Conservation (phyloP, 2,113 vertebrate genomes). For the Ascaphus truei region DNA sequence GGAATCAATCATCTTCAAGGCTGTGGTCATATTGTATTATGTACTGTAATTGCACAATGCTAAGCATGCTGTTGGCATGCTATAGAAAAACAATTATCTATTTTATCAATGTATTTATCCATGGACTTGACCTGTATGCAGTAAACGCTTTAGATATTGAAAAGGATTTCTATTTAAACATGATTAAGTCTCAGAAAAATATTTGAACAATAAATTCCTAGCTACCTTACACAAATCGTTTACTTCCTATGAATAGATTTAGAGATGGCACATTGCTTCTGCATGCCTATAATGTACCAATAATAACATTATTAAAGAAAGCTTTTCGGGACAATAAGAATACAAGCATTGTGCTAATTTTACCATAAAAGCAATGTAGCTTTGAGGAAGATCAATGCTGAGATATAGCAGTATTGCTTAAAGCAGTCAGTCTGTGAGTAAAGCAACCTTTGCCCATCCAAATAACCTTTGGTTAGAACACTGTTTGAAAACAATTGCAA, state of each 20-base stretch:
- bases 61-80: conserved; percentile 3
- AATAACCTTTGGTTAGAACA: conserved; percentile 11
- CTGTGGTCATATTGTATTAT: neutral
- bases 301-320: conserved; percentile 36
- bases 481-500: conserved; percentile 34
- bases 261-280: conserved; percentile 24
- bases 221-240: conserved; percentile 23
- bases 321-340: conserved; percentile 38
- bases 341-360: conserved; percentile 42
- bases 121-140: conserved; percentile 5
- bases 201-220: conserved; percentile 19
- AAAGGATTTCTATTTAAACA: neutral
- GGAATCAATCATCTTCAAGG: conserved; percentile 29
- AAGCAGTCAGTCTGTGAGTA: conserved; percentile 29
- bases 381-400: conserved; percentile 33
- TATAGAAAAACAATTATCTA: conserved; percentile 11
- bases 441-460: conserved; percentile 27
- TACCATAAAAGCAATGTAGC: conserved; percentile 37
- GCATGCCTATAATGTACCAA: conserved; percentile 26
- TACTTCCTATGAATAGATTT: conserved; percentile 40
- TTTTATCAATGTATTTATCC: conserved; percentile 10
- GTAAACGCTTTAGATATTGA: neutral
- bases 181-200: conserved; percentile 21
- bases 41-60: conserved; percentile 2
- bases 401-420: conserved; percentile 12